These are phyloP conservation scores for Gastrophryne carolinensis DNA, from an alignment of 2,797 vertebrate species.

Conservation along the genomic window DNA sequence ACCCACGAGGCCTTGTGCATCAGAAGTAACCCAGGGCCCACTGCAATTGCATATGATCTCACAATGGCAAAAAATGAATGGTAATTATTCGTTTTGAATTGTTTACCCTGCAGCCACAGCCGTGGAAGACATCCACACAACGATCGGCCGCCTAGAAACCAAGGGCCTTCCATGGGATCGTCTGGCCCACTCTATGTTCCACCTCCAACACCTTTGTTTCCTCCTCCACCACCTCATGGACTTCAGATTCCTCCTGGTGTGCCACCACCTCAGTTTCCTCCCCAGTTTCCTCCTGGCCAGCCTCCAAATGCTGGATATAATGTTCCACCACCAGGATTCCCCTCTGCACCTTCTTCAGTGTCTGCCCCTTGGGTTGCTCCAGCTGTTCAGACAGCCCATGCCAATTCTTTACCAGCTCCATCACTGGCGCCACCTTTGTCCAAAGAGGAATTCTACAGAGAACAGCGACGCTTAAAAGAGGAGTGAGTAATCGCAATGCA, in stretches of 20 bases:
- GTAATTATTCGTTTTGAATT: too few species aligned
- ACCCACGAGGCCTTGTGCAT: too few species aligned
- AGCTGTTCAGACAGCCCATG: slow-evolving; percentile 73
- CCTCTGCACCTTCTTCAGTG: slow-evolving; percentile 80
- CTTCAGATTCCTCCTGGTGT: slow-evolving; percentile 80
- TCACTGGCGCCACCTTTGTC: slow-evolving; percentile 80
- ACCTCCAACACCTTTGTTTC: slow-evolving; percentile 75
- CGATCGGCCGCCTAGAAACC: slow-evolving; percentile 73
- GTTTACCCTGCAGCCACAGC: slow-evolving; percentile 68
- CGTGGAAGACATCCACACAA: slow-evolving; percentile 72
- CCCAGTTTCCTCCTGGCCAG: slow-evolving; percentile 80
- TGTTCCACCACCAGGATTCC: slow-evolving; percentile 84
- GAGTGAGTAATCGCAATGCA: slow-evolving; percentile 76
- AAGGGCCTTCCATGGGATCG: slow-evolving; percentile 71
- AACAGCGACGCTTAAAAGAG: slow-evolving; percentile 83
- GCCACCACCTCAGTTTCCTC: slow-evolving; percentile 78
- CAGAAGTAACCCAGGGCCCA: too few species aligned
- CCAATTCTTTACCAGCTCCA: slow-evolving; percentile 73
- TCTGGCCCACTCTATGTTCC: slow-evolving; percentile 77
- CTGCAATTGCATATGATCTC: too few species aligned
- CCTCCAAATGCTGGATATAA: slow-evolving; percentile 79
- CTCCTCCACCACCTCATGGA: slow-evolving; percentile 73
- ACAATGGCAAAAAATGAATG: too few species aligned
- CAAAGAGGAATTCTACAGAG: slow-evolving; percentile 90
- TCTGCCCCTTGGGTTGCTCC: slow-evolving; percentile 84